These are phyloP conservation scores for Gallinago stenura DNA, from an alignment of 2,797 vertebrate species.

Conservation along the genomic window DNA sequence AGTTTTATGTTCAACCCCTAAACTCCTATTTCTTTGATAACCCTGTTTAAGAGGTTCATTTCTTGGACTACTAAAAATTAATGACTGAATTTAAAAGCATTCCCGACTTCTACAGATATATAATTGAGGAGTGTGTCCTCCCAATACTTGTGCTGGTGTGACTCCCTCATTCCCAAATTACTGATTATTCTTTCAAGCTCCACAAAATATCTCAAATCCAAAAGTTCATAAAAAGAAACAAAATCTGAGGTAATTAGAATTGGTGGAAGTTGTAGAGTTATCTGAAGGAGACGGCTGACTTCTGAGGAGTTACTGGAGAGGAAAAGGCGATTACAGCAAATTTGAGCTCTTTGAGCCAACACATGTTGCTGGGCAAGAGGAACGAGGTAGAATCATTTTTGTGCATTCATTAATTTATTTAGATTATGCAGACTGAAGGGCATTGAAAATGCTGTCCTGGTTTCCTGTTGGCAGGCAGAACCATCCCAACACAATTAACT, in stretches of 20 bases:
- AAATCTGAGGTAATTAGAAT: background rate
- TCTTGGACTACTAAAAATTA: conserved; percentile 1
- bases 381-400: background rate
- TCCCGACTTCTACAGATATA: background rate
- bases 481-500: conserved; percentile 61
- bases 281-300: background rate
- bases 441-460: background rate
- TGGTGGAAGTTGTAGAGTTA: background rate
- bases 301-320: conserved; percentile 21
- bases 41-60: background rate
- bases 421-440: conserved; percentile 10
- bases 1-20: background rate
- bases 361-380: conserved; percentile 17
- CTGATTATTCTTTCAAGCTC: background rate
- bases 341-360: conserved; percentile 34
- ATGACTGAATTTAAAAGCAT: background rate
- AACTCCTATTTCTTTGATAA: background rate
- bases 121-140: background rate
- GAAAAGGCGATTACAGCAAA: conserved; percentile 52
- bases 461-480: conserved; percentile 49
- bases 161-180: background rate
- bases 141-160: background rate
- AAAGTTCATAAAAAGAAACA: conserved; percentile 2
- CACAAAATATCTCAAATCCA: background rate
- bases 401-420: conserved; percentile 60